Base-by-base conservation (phyloP, 1,140 invertebrate genomes). In the Mesaphorura yosii region DNA sequence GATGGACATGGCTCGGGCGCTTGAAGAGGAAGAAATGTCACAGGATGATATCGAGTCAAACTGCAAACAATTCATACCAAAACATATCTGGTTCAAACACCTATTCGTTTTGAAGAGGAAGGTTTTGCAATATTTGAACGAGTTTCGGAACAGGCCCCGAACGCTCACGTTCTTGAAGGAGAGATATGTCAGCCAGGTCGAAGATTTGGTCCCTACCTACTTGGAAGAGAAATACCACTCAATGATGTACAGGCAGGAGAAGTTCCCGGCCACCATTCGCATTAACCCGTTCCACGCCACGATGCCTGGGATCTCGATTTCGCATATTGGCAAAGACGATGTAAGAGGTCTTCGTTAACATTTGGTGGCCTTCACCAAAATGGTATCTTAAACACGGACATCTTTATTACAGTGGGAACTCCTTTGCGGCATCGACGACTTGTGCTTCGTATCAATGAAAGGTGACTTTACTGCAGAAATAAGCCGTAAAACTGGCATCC, bases 1-100 rank as follows among this genome's bases (percentile, higher is more conserved):
- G 31, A 78, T 81, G 51, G 86, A 90, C 68, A 90, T 90, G 85
- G 73, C 69, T 34, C 71, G 83, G 58, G 80, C 81, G 14, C 82
- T 84, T 69, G 64, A 83, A 17, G 85, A 88, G 65, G 78, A 84
- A 60, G 75, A 76, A 51, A 66, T 79, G 40, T 66, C 74, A 14
- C 68, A 72, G 20, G 78, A 82, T 58, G 72, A 74, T 49, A 76
- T 89, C 4, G 78, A 83, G 64, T 78, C 74, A 53, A 79, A 86
- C 54, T 88, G 85, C 54, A 84, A 82, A 65, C 80, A 81, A 56
- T 89, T 82, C 70, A 78, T 89, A 57, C 86, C 86, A 0, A 83
- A 81, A 67, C 78, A 80, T 51, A 76, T 88, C 40, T 72, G 83
- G 17, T 82, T 79, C 56, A 75, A 77, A 51, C 83, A 86, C 69